Evolutionary conservation across 35 echinoderm and acorn worm genomes (phyloP).

Genomic region (Ophioderma brevispina): DNA sequence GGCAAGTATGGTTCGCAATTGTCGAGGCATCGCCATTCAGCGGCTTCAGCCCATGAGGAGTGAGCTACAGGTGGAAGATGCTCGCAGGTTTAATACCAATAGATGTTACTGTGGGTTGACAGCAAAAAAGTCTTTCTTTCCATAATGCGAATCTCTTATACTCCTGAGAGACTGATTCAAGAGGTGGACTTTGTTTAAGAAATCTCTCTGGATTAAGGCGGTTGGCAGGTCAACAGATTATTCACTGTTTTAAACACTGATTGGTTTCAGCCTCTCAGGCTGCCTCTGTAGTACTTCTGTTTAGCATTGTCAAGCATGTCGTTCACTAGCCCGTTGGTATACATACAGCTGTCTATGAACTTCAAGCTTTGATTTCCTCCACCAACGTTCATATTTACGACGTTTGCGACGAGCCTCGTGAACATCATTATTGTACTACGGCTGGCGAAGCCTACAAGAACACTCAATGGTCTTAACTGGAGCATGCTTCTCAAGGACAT

Average conservation of each 20-base stretch:
- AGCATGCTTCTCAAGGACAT: background rate
- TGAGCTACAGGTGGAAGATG: too few relatives aligned
- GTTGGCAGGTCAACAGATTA: too few relatives aligned
- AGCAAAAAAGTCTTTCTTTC: too few relatives aligned
- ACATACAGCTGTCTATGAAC: constrained; percentile 40
- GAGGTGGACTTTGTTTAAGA: too few relatives aligned
- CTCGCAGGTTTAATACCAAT: too few relatives aligned
- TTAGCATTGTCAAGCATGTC: constrained; percentile 47
- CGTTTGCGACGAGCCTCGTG: background rate
- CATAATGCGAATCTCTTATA: too few relatives aligned
- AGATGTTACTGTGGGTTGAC: too few relatives aligned
- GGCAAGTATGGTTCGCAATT: too few relatives aligned
- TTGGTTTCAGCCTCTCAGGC: background rate
- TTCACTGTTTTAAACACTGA: background rate
- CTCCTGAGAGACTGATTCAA: too few relatives aligned
- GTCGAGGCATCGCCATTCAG: too few relatives aligned
- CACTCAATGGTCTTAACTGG: background rate
- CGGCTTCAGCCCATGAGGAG: too few relatives aligned
- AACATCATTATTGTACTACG: background rate
- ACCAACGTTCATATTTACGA: background rate
- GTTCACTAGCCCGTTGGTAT: constrained; percentile 26
- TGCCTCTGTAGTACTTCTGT: constrained; percentile 4
- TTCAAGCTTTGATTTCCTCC: constrained; percentile 43
- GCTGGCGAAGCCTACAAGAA: background rate
- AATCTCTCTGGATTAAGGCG: too few relatives aligned